Percentiles rank a stretch among this genome's conserved stretches.
phyloP scores from a whole-genome alignment of 2,888 invertebrate genomes.

The Agrotis segetum region DNA sequence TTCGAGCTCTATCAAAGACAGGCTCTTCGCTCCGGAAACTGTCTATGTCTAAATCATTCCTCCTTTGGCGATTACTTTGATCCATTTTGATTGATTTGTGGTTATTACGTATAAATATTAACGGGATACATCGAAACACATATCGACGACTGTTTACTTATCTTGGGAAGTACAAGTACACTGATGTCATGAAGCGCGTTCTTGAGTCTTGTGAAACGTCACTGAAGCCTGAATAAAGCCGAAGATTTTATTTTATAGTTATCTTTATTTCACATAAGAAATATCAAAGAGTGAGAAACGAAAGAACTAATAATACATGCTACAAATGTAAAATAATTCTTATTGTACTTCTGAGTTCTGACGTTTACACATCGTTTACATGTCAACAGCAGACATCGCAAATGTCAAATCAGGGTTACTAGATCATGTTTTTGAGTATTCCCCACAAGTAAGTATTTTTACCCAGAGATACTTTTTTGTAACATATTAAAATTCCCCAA shows the following conservation, averaged over 20 bases:
- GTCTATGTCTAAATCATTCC: conserved; percentile 84
- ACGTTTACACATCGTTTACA: too few relatives aligned
- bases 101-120: conserved; percentile 47
- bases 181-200: conserved; percentile 24
- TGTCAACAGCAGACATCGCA: too few relatives aligned
- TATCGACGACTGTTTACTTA: conserved; percentile 60
- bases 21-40: conserved; percentile 87
- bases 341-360: conserved; percentile 6
- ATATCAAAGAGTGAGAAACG: neutral
- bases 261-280: conserved; percentile 39
- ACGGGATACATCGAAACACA: conserved; percentile 52
- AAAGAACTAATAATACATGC: conserved; percentile 20
- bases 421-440: too few relatives aligned
- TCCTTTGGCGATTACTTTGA: conserved; percentile 79
- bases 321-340: conserved; percentile 30
- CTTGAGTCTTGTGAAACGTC: conserved; percentile 35
- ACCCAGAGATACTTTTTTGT: too few relatives aligned
- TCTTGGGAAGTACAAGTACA: conserved; percentile 31
- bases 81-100: conserved; percentile 77
- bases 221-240: conserved; percentile 24
- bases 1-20: conserved; percentile 88
- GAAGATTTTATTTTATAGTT: neutral
- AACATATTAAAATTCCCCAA: too few relatives aligned
- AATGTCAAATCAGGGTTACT: too few relatives aligned
- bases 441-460: too few relatives aligned